phyloP scores from a whole-genome alignment of 1,140 invertebrate genomes.

The Drosophila mauritiana region DNA sequence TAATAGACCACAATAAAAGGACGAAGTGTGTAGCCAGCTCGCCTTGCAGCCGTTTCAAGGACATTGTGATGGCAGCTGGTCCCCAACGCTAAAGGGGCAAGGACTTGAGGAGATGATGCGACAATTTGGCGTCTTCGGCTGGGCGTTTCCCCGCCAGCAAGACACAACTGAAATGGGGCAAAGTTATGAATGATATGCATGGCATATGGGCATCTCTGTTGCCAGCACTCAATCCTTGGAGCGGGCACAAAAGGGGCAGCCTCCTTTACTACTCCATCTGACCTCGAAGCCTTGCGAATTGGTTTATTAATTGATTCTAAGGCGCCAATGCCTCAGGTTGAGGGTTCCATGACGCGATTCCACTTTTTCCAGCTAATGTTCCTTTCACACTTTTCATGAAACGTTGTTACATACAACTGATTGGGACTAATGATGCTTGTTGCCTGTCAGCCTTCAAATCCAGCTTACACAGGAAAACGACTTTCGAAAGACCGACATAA shows the following conservation, averaged over 20 bases:
- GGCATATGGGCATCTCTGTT: neutral
- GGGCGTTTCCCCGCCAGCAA: constrained; percentile 4
- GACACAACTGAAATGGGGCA: constrained; percentile 25
- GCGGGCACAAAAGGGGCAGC: neutral
- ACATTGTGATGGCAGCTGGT: constrained; percentile 23
- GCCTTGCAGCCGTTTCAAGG: constrained; percentile 68
- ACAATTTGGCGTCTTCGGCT: constrained; percentile 35
- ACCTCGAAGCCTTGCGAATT: constrained; percentile 50
- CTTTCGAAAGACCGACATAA: neutral
- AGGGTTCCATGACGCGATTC: neutral
- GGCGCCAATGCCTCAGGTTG: constrained; percentile 12
- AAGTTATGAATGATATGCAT: constrained; percentile 11
- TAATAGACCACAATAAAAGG: constrained; percentile 73
- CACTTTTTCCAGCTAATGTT: constrained; percentile 13
- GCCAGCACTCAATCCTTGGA: constrained; percentile 5
- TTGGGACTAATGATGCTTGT: constrained; percentile 80
- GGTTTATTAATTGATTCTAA: constrained; percentile 67
- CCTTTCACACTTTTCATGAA: constrained; percentile 63
- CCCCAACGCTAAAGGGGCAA: neutral
- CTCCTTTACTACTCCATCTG: neutral
- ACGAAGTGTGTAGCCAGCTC: constrained; percentile 44
- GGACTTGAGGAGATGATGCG: constrained; percentile 25
- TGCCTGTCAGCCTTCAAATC: constrained; percentile 56
- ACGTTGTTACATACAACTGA: constrained; percentile 49
- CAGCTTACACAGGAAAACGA: neutral